Conservation (phyloP, 2,888 invertebrate species). For the Sussaba pulchella region DNA sequence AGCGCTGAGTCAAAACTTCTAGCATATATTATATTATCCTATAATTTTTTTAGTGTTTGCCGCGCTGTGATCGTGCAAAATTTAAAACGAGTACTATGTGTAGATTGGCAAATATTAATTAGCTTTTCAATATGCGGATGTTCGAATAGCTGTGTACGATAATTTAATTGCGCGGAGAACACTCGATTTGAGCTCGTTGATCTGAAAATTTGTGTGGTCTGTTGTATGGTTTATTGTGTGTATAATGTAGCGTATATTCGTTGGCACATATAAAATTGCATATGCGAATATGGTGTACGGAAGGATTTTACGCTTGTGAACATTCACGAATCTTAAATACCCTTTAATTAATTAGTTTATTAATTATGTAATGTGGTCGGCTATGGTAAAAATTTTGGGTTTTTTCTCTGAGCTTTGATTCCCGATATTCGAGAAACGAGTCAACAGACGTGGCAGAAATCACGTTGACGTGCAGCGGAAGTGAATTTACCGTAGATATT, state of each 20-base stretch:
- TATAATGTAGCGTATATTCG: background rate
- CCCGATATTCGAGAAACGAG: too few relatives aligned
- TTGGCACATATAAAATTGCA: background rate
- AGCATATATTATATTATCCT: background rate
- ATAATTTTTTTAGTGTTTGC: background rate
- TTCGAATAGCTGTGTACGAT: background rate
- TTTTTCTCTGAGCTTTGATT: too few relatives aligned
- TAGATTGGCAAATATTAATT: slow-evolving; percentile 7
- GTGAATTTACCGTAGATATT: too few relatives aligned
- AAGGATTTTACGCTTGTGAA: too few relatives aligned
- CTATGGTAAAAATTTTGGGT: too few relatives aligned
- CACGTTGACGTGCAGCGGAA: too few relatives aligned
- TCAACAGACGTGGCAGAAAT: too few relatives aligned
- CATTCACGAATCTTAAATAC: too few relatives aligned
- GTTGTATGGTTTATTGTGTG: background rate
- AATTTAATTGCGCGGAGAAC: slow-evolving; percentile 4
- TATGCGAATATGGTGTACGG: background rate
- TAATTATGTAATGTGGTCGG: too few relatives aligned
- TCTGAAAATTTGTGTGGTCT: slow-evolving; percentile 11
- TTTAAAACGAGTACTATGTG: too few relatives aligned
- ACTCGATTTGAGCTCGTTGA: slow-evolving; percentile 10
- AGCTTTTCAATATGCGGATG: background rate
- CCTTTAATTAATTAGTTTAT: too few relatives aligned
- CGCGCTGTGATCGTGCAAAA: background rate
- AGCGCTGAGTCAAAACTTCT: background rate